Base-by-base conservation (phyloP, 2,888 invertebrate genomes). In the Lepetodrilus schrolli region DNA sequence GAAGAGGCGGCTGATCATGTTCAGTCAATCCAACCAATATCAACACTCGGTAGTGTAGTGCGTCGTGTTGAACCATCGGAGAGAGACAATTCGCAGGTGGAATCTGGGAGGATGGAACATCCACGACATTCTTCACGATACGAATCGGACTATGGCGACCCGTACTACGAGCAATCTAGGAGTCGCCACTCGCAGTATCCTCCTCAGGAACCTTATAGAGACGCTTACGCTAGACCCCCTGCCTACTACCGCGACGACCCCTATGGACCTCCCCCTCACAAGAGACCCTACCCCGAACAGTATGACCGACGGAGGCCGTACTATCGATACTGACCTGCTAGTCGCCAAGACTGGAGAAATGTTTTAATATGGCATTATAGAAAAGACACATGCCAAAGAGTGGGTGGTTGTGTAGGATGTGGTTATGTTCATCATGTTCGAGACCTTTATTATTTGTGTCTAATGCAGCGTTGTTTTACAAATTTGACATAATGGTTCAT, bases 231-330 rank as follows among this genome's bases (percentile, higher is more conserved):
- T 37, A 48, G 49, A 1, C 30, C 47, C 21, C 66, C 71, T 8
- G 38, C 66, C 1, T 73, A 71, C 34, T 69, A 66, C 37, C 58
- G 51, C 36, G n/a, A 48, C 8, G 66, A 76, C 51, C 74, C 66
- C 21, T 77, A 76, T 23, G 75, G 81, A 34, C 77, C 73, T 13
- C 65, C 77, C 7, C 77, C 80, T n/a, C 74, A 74, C 20, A 77
- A 74, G 7, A 72, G 81, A 74, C 78, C 75, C 7, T 79, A 77
- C 70, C 70, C 73, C 37, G 72, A 68, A 20, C 47, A 58, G 17
- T 38, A 73, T 26, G 73, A 58, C 7, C 20, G 66, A 43, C 49
- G 68, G 47, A 48, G 66, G 7, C 73, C 49, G 26, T 58, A 58
- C 34, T 49, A 73, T 51, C 49, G 58, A 5, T 69, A 73, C 47